phyloP scores from a whole-genome alignment of 2,797 vertebrate genomes.

The Pangasius macronema region DNA sequence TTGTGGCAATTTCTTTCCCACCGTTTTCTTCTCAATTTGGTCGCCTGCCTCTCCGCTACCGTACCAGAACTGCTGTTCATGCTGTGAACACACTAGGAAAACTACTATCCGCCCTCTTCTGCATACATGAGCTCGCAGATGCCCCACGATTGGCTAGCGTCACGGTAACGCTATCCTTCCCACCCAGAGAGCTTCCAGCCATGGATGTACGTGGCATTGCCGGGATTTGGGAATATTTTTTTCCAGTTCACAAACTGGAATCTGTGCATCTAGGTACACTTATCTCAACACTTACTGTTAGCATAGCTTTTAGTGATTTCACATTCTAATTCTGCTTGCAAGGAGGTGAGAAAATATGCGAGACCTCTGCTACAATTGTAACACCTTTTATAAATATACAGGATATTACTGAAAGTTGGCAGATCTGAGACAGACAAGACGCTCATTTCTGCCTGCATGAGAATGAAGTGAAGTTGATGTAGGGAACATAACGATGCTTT shows the following conservation, averaged over 20 bases:
- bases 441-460: background rate
- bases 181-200: background rate
- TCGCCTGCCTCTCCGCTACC: background rate
- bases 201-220: background rate
- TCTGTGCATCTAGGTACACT: background rate
- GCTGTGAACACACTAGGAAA: background rate
- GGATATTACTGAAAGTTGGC: background rate
- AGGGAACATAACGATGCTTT: background rate
- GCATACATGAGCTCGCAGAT: background rate
- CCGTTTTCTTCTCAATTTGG: conserved; percentile 8
- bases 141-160: background rate
- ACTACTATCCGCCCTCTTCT: background rate
- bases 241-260: background rate
- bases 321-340: background rate
- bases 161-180: background rate
- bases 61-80: background rate
- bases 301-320: background rate
- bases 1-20: background rate
- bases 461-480: background rate
- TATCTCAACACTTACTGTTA: background rate
- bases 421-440: too few relatives aligned
- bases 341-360: background rate
- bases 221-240: background rate
- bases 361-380: background rate
- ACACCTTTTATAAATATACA: background rate